These are phyloP conservation scores for Standfussiana lucernea DNA, from an alignment of 2,888 invertebrate species.

Conservation along the genomic window DNA sequence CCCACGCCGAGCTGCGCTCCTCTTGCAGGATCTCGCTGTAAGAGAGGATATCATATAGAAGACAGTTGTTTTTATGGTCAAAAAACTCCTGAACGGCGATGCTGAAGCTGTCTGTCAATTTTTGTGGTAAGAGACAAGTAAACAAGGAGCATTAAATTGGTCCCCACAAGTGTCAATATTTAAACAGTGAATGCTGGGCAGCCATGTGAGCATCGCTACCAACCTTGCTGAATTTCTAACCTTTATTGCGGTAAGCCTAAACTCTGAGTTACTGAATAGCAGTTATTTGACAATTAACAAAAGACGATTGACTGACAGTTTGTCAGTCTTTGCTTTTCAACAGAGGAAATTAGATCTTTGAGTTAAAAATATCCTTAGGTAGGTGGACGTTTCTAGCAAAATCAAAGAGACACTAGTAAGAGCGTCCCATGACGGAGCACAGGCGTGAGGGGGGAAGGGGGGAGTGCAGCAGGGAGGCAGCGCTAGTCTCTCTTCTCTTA, in stretches of 20 bases:
- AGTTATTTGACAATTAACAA: not conserved
- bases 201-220: too few species aligned
- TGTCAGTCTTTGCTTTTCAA: not conserved
- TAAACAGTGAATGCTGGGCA: not conserved
- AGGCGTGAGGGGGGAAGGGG: too few species aligned
- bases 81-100: too few species aligned
- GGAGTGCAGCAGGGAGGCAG: too few species aligned
- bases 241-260: not conserved
- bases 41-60: not conserved
- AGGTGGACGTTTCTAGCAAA: not conserved
- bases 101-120: too few species aligned
- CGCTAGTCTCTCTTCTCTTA: too few species aligned
- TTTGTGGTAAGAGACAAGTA: not conserved
- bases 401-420: not conserved
- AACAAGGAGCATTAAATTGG: not conserved
- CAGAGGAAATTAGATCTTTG: not conserved
- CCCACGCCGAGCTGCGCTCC: constrained; percentile 96
- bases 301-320: not conserved
- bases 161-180: not conserved
- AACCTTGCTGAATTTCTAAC: not conserved
- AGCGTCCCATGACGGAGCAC: too few species aligned
- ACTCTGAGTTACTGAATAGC: not conserved
- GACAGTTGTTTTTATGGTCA: not conserved
- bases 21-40: constrained; percentile 97
- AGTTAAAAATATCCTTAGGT: too few species aligned